Evolutionary conservation across 2,113 vertebrate species (phyloP).

Genomic region (Chaetura pelagica): DNA sequence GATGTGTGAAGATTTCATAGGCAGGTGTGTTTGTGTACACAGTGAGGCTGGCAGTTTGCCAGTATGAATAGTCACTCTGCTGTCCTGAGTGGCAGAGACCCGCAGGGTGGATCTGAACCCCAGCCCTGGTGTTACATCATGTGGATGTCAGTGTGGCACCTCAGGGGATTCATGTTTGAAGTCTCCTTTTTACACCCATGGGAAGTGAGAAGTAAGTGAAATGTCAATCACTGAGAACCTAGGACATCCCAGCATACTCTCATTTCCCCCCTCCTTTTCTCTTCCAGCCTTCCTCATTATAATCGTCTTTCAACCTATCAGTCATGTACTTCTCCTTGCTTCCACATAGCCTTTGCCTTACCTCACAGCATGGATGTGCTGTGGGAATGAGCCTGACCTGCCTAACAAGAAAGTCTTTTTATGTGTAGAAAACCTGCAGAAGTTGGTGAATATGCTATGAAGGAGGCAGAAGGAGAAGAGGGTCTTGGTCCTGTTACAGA

Average conservation of each 20-base stretch:
- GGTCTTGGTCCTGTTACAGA: neutral
- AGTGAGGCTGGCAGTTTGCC: neutral
- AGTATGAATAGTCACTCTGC: neutral
- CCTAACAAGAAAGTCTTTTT: neutral
- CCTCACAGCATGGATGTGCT: neutral
- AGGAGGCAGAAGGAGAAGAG: neutral
- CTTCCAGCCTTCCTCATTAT: neutral
- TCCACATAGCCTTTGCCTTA: neutral
- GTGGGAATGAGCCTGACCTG: neutral
- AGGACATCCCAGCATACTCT: too few relatives aligned
- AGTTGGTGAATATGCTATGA: neutral
- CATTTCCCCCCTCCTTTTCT: neutral
- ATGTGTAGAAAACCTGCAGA: neutral
- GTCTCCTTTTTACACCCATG: neutral
- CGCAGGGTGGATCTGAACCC: accelerated
- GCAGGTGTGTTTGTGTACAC: too few relatives aligned
- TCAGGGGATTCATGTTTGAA: neutral
- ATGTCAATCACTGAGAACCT: neutral
- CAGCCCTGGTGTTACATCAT: neutral
- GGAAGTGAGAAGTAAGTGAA: neutral
- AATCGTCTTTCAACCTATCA: neutral
- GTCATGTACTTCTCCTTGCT: accelerated
- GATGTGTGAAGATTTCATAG: neutral
- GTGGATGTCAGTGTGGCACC: neutral
- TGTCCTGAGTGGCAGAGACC: neutral